These are phyloP conservation scores for Drosophila melanocephala DNA, from an alignment of 2,888 invertebrate species.

Conservation along the genomic window DNA sequence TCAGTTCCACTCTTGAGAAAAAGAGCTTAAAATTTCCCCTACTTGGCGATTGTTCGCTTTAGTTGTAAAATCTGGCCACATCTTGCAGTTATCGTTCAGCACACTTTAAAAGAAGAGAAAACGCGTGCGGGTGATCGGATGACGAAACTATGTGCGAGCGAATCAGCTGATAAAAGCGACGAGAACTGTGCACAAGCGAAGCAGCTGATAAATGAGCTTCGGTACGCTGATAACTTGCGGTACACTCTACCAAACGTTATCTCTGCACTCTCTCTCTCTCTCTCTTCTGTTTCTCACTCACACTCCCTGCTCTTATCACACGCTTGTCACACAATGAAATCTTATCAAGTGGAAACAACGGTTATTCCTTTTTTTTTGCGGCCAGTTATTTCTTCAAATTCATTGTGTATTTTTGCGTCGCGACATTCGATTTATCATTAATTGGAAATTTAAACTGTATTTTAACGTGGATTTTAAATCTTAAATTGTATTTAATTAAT, in stretches of 20 bases:
- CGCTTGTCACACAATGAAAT: conserved; percentile 49
- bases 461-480: neutral
- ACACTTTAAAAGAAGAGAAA: conserved; percentile 25
- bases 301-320: conserved; percentile 36
- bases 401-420: conserved; percentile 51
- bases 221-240: conserved; percentile 1
- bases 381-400: conserved; percentile 43
- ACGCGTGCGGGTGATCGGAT: conserved; percentile 13
- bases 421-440: conserved; percentile 23
- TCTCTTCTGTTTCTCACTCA: neutral
- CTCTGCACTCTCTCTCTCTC: conserved; percentile 10
- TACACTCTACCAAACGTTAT: conserved; percentile 20
- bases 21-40: neutral
- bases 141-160: neutral
- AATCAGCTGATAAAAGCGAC: conserved; percentile 24
- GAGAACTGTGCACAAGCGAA: neutral
- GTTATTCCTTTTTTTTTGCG: conserved; percentile 8
- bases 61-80: conserved; percentile 39
- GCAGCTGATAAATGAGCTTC: conserved; percentile 17
- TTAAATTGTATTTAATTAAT: neutral
- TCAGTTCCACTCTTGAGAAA: neutral
- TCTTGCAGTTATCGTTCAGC: conserved; percentile 21
- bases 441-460: neutral
- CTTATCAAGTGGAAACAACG: conserved; percentile 47
- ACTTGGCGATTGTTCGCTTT: neutral